Evolutionary conservation across 1,140 invertebrate species (phyloP).

Genomic region (Apis cerana): DNA sequence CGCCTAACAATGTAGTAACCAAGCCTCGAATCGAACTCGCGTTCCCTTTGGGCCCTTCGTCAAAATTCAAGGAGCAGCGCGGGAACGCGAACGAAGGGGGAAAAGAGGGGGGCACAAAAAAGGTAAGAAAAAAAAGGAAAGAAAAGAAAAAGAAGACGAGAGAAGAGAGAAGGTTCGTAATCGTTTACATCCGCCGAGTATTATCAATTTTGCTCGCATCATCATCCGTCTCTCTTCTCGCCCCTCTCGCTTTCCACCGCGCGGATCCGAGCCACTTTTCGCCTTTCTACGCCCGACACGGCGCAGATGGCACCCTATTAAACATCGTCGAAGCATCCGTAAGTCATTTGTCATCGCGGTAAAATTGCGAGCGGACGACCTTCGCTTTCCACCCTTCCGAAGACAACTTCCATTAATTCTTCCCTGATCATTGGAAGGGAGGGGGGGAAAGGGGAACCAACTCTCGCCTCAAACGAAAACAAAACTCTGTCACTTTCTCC

Average conservation of each 20-base stretch:
- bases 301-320: conserved; percentile 68
- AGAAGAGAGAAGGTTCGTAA: conserved; percentile 55
- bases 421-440: conserved; percentile 47
- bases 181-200: conserved; percentile 72
- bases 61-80: conserved; percentile 57
- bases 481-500: conserved; percentile 44
- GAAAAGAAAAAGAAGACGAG: neutral
- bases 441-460: too few species aligned
- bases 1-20: conserved; percentile 63
- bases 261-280: conserved; percentile 53
- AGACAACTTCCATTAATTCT: conserved; percentile 66
- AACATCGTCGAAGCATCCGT: conserved; percentile 60
- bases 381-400: conserved; percentile 46
- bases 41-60: conserved; percentile 52
- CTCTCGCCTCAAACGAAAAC: conserved; percentile 25
- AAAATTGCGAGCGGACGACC: conserved; percentile 58
- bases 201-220: conserved; percentile 75
- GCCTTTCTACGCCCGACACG: conserved; percentile 56
- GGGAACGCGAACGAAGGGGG: too few species aligned
- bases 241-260: conserved; percentile 62
- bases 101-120: too few species aligned
- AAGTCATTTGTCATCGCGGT: conserved; percentile 68
- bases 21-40: conserved; percentile 65
- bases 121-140: neutral
- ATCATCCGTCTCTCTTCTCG: conserved; percentile 55